phyloP scores from a whole-genome alignment of 2,888 invertebrate genomes.

The Drosophila kokeensis region DNA sequence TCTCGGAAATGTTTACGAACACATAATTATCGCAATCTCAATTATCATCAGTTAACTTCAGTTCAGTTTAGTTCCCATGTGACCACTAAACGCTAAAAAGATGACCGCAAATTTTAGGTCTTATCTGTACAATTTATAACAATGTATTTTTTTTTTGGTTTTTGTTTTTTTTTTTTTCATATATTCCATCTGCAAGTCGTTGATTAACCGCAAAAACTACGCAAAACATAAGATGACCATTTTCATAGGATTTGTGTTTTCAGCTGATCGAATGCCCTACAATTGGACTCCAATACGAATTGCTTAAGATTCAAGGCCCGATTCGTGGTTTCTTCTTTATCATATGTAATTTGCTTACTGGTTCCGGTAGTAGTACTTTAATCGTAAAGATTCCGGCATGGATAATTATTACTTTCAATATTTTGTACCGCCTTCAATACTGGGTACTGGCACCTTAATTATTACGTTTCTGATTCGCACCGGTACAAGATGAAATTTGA shows the following conservation, averaged over 20 bases:
- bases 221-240: conserved; percentile 10
- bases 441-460: background rate
- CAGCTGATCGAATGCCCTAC: conserved; percentile 10
- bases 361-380: background rate
- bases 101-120: conserved; percentile 70
- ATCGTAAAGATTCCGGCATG: background rate
- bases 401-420: background rate
- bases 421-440: too few species aligned
- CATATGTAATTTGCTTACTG: background rate
- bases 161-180: background rate
- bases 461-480: background rate
- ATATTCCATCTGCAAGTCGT: conserved; percentile 33
- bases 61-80: conserved; percentile 47
- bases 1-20: conserved; percentile 42
- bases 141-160: conserved; percentile 12
- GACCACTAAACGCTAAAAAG: conserved; percentile 48
- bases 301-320: background rate
- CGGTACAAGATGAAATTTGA: background rate
- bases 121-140: conserved; percentile 60
- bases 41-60: conserved; percentile 36
- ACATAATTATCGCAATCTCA: conserved; percentile 32
- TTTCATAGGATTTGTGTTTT: background rate
- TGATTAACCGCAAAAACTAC: conserved; percentile 39
- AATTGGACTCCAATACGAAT: background rate
- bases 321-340: background rate